A percentile compares a stretch with the other conserved stretches of the same genome.
These are phyloP conservation scores for Xestobium rufovillosum DNA, from an alignment of 2,888 invertebrate species.

Conservation along the genomic window DNA sequence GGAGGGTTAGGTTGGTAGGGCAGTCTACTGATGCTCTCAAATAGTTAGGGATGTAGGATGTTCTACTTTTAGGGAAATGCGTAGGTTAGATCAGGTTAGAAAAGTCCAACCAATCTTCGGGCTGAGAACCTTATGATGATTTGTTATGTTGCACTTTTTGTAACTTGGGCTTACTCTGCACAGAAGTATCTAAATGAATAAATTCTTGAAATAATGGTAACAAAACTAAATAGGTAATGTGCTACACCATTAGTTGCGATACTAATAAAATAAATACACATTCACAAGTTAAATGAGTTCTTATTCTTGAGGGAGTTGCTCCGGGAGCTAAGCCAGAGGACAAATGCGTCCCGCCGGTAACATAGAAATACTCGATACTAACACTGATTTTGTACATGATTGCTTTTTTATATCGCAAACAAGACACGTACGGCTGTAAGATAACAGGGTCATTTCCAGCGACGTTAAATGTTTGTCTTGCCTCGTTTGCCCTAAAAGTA, in stretches of 20 bases:
- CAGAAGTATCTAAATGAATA: too few relatives aligned
- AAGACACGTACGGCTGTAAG: slow-evolving; percentile 44
- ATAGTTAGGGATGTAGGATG: too few relatives aligned
- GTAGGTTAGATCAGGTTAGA: too few relatives aligned
- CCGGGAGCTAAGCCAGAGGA: slow-evolving; percentile 38
- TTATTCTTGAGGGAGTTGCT: slow-evolving; percentile 40
- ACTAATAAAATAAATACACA: slow-evolving; percentile 46
- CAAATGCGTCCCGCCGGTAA: slow-evolving; percentile 45
- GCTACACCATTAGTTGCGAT: slow-evolving; percentile 42
- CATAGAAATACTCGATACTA: slow-evolving; percentile 44
- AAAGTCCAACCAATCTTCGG: too few relatives aligned
- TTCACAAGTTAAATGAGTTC: slow-evolving; percentile 47
- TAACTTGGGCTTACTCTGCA: too few relatives aligned
- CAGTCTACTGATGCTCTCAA: too few relatives aligned
- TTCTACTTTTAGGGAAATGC: too few relatives aligned
- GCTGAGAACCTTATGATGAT: too few relatives aligned
- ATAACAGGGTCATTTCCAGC: slow-evolving; percentile 43
- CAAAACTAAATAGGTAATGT: slow-evolving; percentile 32
- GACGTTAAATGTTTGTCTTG: slow-evolving; percentile 42
- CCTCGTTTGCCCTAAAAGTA: slow-evolving; percentile 41
- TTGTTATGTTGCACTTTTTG: too few relatives aligned
- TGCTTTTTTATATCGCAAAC: slow-evolving; percentile 46
- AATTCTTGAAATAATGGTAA: too few relatives aligned
- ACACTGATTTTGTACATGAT: slow-evolving; percentile 46
- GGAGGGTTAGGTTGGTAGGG: too few relatives aligned